phyloP scores from a whole-genome alignment of 2,797 vertebrate genomes.

The Mormyrops attenuatus region DNA sequence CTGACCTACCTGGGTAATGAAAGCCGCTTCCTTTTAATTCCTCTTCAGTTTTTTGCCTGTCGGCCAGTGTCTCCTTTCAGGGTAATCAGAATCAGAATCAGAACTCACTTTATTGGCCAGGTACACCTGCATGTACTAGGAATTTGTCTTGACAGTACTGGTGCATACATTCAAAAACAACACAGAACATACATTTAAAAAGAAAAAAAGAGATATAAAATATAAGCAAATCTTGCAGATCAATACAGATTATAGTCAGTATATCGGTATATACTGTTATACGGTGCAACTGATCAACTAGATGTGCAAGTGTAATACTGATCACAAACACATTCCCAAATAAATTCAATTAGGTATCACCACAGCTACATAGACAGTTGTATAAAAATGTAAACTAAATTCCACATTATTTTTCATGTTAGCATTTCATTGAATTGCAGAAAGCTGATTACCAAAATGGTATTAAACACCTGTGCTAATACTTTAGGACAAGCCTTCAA shows the following conservation, averaged over 20 bases:
- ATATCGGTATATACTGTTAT: neutral
- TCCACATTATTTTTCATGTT: neutral
- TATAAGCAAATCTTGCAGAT: neutral
- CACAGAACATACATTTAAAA: neutral
- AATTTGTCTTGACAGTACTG: too few relatives aligned
- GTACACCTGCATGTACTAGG: too few relatives aligned
- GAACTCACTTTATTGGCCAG: too few relatives aligned
- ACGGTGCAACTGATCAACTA: neutral
- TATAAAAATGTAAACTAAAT: neutral
- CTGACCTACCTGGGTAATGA: slow-evolving; percentile 14
- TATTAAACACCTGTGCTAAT: neutral
- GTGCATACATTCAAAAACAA: too few relatives aligned
- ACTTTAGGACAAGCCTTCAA: neutral
- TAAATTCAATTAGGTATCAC: neutral
- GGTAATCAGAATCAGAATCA: neutral
- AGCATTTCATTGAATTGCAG: neutral
- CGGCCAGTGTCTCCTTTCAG: neutral
- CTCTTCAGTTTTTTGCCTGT: neutral
- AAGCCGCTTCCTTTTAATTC: neutral
- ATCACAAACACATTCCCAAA: neutral
- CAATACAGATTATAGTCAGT: neutral
- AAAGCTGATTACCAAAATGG: neutral
- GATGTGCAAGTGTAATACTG: neutral
- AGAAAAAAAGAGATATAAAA: neutral
- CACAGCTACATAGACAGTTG: neutral